A percentile compares a stretch with the other conserved stretches of the same genome.
phyloP scores from a whole-genome alignment of 2,888 invertebrate species.

The Troides oblongomaculatus region DNA sequence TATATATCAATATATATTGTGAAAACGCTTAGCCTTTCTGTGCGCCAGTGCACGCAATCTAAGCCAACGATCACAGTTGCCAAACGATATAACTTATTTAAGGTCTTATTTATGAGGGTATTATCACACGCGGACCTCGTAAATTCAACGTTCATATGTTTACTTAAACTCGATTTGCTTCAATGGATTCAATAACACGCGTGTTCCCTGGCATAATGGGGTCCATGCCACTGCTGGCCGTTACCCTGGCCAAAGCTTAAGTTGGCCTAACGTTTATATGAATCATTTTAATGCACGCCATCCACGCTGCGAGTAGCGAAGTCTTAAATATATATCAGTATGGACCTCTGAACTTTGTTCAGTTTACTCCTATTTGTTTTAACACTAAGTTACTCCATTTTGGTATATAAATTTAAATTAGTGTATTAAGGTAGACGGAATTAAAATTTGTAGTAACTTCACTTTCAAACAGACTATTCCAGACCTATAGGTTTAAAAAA shows the following conservation, averaged over 20 bases:
- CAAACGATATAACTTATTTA: slow-evolving; percentile 40
- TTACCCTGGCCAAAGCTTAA: background rate
- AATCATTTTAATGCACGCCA: background rate
- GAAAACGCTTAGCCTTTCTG: slow-evolving; percentile 1
- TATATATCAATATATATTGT: background rate
- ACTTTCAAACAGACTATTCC: too few relatives aligned
- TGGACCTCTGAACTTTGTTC: background rate
- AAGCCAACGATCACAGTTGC: slow-evolving; percentile 47
- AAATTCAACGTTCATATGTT: slow-evolving; percentile 32
- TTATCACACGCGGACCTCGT: slow-evolving; percentile 46
- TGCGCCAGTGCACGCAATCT: slow-evolving; percentile 20
- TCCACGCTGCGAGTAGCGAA: background rate
- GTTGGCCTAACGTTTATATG: background rate
- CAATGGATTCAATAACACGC: slow-evolving; percentile 27
- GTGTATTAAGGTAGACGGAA: too few relatives aligned
- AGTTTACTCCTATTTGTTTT: too few relatives aligned
- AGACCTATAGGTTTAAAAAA: too few relatives aligned
- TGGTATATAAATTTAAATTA: too few relatives aligned
- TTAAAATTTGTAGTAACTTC: too few relatives aligned
- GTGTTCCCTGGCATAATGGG: slow-evolving; percentile 32
- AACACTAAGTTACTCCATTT: too few relatives aligned
- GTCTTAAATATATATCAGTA: background rate
- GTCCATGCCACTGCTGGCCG: slow-evolving; percentile 6
- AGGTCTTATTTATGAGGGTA: slow-evolving; percentile 49
- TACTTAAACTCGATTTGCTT: slow-evolving; percentile 31